These are phyloP conservation scores for Arothron firmamentum DNA, from an alignment of 2,113 vertebrate genomes.

Conservation along the genomic window DNA sequence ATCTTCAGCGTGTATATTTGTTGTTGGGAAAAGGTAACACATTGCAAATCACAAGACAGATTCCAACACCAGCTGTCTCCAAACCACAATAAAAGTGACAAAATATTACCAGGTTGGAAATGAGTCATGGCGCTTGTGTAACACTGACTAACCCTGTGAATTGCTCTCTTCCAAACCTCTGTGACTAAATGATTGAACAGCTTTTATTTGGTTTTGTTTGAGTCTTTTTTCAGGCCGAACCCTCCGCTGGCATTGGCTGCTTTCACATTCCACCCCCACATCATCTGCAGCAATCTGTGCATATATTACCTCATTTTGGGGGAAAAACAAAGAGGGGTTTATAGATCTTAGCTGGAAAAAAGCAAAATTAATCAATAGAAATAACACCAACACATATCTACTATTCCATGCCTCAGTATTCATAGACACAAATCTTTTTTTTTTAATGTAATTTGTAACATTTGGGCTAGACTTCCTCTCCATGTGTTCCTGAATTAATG, in stretches of 20 bases:
- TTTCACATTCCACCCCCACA: neutral
- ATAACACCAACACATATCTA: too few relatives aligned
- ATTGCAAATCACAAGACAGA: constrained; percentile 20
- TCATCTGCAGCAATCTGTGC: too few relatives aligned
- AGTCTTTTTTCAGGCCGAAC: neutral
- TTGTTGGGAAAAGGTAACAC: constrained; percentile 15
- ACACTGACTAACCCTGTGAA: too few relatives aligned
- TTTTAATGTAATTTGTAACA: too few relatives aligned
- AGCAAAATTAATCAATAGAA: too few relatives aligned
- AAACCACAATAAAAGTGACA: constrained; percentile 19
- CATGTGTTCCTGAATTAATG: too few relatives aligned
- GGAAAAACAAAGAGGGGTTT: too few relatives aligned
- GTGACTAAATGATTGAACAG: neutral
- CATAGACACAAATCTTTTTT: too few relatives aligned
- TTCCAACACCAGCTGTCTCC: constrained; percentile 19
- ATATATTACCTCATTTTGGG: too few relatives aligned
- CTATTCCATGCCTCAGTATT: too few relatives aligned
- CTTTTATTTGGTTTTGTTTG: neutral
- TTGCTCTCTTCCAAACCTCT: neutral
- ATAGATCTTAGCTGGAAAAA: too few relatives aligned
- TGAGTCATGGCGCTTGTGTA: constrained; percentile 11
- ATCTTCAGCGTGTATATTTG: constrained; percentile 14
- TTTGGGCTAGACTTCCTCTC: too few relatives aligned
- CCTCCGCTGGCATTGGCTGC: neutral
- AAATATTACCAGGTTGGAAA: constrained; percentile 36